Base-by-base conservation (phyloP, 2,113 vertebrate species). In the Chunga burmeisteri region DNA sequence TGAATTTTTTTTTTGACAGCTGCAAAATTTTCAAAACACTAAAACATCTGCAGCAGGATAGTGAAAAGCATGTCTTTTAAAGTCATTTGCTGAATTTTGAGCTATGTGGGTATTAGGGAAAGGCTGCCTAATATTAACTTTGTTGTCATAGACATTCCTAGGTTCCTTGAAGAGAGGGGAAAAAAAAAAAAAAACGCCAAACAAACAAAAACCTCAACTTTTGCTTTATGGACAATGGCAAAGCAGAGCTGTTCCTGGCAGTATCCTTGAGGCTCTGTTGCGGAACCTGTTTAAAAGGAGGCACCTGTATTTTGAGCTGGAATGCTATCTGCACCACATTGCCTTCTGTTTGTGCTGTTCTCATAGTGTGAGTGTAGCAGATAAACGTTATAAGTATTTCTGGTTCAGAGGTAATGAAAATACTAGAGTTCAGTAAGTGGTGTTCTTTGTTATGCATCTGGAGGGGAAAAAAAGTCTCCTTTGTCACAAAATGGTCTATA, bases 381-480 rank as follows among this genome's bases (percentile, higher is more conserved):
- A 34, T 40, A 19, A 19, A 32, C 4, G 8, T 17, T 50, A 21
- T 32, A 73, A 34, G 32, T 58, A 29, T 30, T 81, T 61, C 36
- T 36, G 21, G 13, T 52, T 70, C 27, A 8, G 44, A 50, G 9
- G 21, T 10, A 59, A 32, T 27, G 26, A 25, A 38, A 52, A 44
- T 25, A 26, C 7, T 61, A 7, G 16, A 23, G n/a, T 16, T 47
- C 42, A 32, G 20, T 50, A 42, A 47, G n/a, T 9, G 20, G 7
- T 66, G 30, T 10, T 78, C 36, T 17, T 10, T 53, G 17, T 47
- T 70, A 9, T 1, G 15, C 16, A 23, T 44, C 12, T 1, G 0
- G 5, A 16, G 4, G 15, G 14, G 1, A 5, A 14, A 17, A 26
- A 9, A 16, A 70, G 50, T 36, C 10, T 49, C 19, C 3, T 1